Base-by-base conservation (phyloP, 2,888 invertebrate genomes). In the Cerastis rubricosa region DNA sequence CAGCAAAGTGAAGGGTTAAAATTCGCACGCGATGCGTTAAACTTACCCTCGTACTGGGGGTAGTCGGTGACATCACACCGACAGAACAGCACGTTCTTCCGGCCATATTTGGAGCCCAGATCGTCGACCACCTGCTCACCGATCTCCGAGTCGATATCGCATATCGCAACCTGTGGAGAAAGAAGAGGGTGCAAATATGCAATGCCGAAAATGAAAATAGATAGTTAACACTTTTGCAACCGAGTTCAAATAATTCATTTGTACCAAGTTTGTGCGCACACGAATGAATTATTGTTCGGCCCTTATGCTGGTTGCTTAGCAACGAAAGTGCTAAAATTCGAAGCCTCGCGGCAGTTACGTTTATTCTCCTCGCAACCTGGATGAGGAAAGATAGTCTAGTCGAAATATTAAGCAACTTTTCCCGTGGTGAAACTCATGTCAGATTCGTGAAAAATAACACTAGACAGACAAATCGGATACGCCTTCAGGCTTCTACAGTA, bases 31-130 rank as follows among this genome's bases (percentile, higher is more conserved):
- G 68, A 81, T 71, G 43, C n/a, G 14, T 47, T 43, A 35, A 68
- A 88, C 88, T 91, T 93, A 98, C 98, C 98, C 97, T 98, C 98
- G 91, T 98, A 98, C 91, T 98, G 98, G 54, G 97, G 97, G 93
- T 98, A 98, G 93, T 98, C 98, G 0, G 98, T 98, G 84, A 98
- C 98, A 90, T 98, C 98, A 90, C 98, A 98, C 71, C 97, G 97
- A 88, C 98, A 98, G 91, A 98, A 98, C 83, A 98, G 94, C 17
- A 98, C 97, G 79, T 97, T 97, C 91, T 98, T 98, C 88, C 98
- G 97, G 64, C 98, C 98, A 89, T 97, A 97, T 90, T 98, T 97
- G 57, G 97, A 95, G 22, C 97, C 97, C 47, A 98, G 94, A 80
- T 97, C 97, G 84, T 98, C 97, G 12, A 97, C 96, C 67, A 98